Base-by-base conservation (phyloP, 2,888 invertebrate genomes). In the Hofmannophila pseudospretella region DNA sequence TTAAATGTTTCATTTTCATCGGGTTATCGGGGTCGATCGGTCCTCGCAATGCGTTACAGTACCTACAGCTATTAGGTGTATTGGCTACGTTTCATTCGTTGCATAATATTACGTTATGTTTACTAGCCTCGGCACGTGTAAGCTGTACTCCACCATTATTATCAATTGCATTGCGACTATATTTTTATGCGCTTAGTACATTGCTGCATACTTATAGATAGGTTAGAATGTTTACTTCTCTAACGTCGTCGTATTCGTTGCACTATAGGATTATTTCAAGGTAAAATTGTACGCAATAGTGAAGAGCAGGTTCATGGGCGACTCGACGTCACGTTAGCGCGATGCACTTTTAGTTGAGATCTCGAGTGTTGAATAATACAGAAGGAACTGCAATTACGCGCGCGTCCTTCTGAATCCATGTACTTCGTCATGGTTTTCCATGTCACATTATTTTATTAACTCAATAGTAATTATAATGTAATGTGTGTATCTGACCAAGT, bases 101-200 rank as follows among this genome's bases (percentile, higher is more conserved):
- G 68, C 73, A 68, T 74, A 69, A 71, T 60, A 55, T 66, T 67
- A 67, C 65, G 58, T 52, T 60, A 47, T 66, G 60, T 59, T 64
- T 67, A 61, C 61, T 54, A 57, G 49, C 45, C 42, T 49, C 51
- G 70, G 60, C 74, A 72, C 74, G 75, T 75, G 75, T 74, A 72
- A 67, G 44, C 40, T 37, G 39, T 28, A 36, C 40, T 41, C 34
- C 16, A 29, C 35, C 11, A 13, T 19, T 28, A 13, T 22, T 2
- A 8, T 7, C 13, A 4, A 10, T 23, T 3, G 2, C 14, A 7
- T 4, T 12, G 41, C 44, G 22, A 35, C 36, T 13, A 32, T 13
- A 37, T 29, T 28, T 14, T n/a, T 28, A 19, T 39, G 30, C 10
- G 25, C 7, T 11, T 5, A 16, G 23, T 49, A 34, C 57, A 56